Evolutionary conservation across 2,888 invertebrate genomes (phyloP), one percentile per base, ranked within the genome.

Genomic region (Erannis defoliaria): DNA sequence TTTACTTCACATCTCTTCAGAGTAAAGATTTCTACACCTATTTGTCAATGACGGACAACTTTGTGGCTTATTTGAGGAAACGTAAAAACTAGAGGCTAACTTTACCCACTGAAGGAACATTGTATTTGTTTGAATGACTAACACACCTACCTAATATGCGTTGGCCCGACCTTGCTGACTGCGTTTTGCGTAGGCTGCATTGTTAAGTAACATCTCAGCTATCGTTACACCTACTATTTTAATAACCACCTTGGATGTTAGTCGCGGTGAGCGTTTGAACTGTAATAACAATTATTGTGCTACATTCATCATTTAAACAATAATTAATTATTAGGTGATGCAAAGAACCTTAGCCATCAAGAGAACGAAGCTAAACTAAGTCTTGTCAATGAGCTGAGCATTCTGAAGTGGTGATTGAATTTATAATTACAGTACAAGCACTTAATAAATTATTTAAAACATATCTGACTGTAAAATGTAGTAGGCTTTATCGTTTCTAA

Each of bases 181-280:
- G 54, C 53, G 35, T 55, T 33, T 51, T 45, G 37, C 40, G 68
- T 67, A 62, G 60, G 68, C 31, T 43, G 62, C 55, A 69, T 67
- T 69, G 68, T 67, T 29, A 55, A 33, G 59, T 64, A 63, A 62
- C 56, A 48, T 51, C 40, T 6, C 58, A 66, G 59, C 59, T 50
- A 69, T 62, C 60, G 59, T 55, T 60, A 63, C 66, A 62, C 64
- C 60, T 50, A 68, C 63, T 29, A 29, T 42, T 46, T 14, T 1
- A 45, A 54, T 35, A 35, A 33, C 55, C 62, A 55, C 58, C 62
- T 55, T 59, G 42, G 54, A 37, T 62, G 29, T n/a, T 14, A 59
- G 57, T 55, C 48, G 56, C 33, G 40, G 48, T 29, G 38, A 26
- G 45, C 42, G 38, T 49, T 49, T 42, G 40, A 51, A 14, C 50